Evolutionary conservation across 2,113 vertebrate genomes (phyloP).

Genomic region (Taurulus bubalis): DNA sequence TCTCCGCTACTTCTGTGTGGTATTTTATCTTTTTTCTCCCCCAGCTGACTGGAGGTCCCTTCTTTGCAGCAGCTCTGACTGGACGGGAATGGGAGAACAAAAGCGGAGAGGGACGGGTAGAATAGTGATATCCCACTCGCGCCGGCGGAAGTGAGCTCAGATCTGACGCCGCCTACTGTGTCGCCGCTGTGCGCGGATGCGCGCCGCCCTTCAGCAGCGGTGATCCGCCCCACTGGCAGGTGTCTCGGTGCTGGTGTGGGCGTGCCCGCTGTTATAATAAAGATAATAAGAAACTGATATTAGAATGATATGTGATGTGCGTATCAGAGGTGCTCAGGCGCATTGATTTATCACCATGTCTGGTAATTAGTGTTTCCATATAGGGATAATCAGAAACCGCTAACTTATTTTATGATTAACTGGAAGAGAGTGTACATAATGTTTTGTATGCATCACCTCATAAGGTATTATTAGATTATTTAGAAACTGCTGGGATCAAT

Average conservation of each 20-base stretch:
- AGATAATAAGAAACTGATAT: neutral
- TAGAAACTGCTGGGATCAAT: neutral
- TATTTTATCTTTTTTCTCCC: neutral
- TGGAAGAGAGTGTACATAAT: neutral
- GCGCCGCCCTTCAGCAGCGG: too few relatives aligned
- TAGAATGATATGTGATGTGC: neutral
- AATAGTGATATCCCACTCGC: slow-evolving; percentile 15
- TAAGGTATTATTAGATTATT: neutral
- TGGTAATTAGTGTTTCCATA: neutral
- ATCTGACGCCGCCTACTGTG: slow-evolving; percentile 69
- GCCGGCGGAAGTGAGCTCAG: slow-evolving; percentile 79
- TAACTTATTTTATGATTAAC: neutral
- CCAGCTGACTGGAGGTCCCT: neutral
- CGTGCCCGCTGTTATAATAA: neutral
- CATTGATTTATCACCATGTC: neutral
- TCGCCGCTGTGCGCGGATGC: neutral
- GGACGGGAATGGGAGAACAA: slow-evolving; percentile 79
- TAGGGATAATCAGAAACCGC: neutral
- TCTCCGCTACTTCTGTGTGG: slow-evolving; percentile 37
- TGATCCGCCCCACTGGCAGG: neutral
- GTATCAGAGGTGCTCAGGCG: neutral
- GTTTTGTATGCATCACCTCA: neutral
- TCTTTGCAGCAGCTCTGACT: slow-evolving; percentile 35
- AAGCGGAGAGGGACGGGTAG: slow-evolving; percentile 34
- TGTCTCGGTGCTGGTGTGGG: neutral